phyloP scores from a whole-genome alignment of 2,888 invertebrate species.

The Andrena marginata region DNA sequence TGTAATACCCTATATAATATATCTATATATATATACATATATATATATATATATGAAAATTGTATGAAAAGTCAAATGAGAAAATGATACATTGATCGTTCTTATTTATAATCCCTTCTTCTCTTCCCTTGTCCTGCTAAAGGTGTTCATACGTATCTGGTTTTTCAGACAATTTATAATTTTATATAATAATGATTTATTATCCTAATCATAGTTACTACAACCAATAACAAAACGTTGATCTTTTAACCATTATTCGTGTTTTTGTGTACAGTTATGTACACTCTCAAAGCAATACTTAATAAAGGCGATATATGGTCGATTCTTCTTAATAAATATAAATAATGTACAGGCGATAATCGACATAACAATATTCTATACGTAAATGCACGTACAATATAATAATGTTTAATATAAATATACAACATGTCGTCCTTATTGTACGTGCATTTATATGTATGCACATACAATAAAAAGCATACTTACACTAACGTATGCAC shows the following conservation, averaged over 20 bases:
- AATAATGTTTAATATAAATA: conserved; percentile 28
- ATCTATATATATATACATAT: conserved; percentile 72
- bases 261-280: conserved; percentile 40
- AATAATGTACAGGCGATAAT: conserved; percentile 70
- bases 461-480: conserved; percentile 20
- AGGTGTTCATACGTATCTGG: not conserved
- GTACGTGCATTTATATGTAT: conserved; percentile 39
- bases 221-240: conserved; percentile 71
- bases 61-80: conserved; percentile 66
- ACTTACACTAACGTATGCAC: conserved; percentile 49
- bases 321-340: conserved; percentile 74
- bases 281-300: conserved; percentile 67
- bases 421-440: too few species aligned
- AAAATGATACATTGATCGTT: conserved; percentile 30
- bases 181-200: conserved; percentile 78
- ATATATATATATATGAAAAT: conserved; percentile 64
- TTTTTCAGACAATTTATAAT: conserved; percentile 36
- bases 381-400: conserved; percentile 48
- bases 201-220: conserved; percentile 69
- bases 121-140: not conserved
- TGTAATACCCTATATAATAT: conserved; percentile 82
- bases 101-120: conserved; percentile 20
- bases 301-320: conserved; percentile 72
- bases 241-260: conserved; percentile 32
- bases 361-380: conserved; percentile 64